These are phyloP conservation scores for Leptopilina boulardi DNA, from an alignment of 1,140 invertebrate genomes.

Conservation along the genomic window DNA sequence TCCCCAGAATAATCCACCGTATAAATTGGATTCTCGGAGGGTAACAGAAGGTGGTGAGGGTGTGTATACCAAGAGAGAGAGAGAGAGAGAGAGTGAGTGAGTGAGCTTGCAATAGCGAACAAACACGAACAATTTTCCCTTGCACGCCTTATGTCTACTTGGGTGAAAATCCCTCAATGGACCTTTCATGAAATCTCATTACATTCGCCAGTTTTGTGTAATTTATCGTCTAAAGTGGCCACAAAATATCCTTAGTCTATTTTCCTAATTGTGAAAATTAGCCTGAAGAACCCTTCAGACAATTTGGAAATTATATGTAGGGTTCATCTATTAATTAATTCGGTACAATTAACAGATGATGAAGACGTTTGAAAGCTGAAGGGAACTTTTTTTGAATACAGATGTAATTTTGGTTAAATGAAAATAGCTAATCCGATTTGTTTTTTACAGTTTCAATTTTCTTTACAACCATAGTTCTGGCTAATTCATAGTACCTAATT, in stretches of 20 bases:
- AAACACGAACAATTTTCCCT: conserved; percentile 31
- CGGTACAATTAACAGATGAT: too few species aligned
- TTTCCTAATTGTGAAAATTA: background rate
- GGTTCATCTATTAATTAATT: too few species aligned
- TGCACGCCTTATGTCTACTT: background rate
- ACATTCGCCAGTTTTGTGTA: background rate
- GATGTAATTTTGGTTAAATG: too few species aligned
- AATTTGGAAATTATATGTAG: too few species aligned
- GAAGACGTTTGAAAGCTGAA: too few species aligned
- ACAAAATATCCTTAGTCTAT: background rate
- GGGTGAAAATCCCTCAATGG: background rate
- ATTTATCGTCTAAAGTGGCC: background rate
- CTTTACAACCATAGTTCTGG: too few species aligned
- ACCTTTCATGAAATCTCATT: conserved; percentile 18
- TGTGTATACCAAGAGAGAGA: conserved; percentile 27
- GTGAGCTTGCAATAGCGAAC: conserved; percentile 53
- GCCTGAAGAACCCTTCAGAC: too few species aligned
- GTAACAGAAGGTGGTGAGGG: conserved; percentile 44
- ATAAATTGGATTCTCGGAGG: conserved; percentile 72
- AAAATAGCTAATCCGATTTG: too few species aligned
- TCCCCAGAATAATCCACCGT: conserved; percentile 70
- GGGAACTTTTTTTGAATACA: too few species aligned
- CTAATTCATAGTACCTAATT: too few species aligned
- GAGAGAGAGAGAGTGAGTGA: too few species aligned
- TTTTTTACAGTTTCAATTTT: too few species aligned